Evolutionary conservation across 2,888 invertebrate genomes (phyloP), one percentile per base, ranked within the genome.

Genomic region (Amiota minor): DNA sequence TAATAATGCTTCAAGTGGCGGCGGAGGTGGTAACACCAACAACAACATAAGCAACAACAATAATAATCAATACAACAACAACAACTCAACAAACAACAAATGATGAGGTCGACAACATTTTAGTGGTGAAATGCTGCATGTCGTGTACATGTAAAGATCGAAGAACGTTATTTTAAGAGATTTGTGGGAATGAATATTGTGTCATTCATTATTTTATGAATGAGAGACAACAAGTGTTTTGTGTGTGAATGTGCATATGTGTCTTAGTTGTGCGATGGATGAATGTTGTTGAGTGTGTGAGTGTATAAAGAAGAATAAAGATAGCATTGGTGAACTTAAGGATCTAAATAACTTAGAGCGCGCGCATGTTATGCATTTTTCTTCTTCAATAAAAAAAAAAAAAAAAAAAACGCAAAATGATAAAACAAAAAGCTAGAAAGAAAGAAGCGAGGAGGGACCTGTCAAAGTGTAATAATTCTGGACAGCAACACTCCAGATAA

Each of bases 81-180:
- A 72, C n/a, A 78, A 74, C 55, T 76, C 75, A 46, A 77, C 84
- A 71, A 82, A 79, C 75, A 82, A 71, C 47, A 76, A 77, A 18
- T 65, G 46, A 35, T 35, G 0, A 0, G 35, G 35, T 1, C 35
- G 35, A 35, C 35, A 6, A 35, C 2, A 8, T 1, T 8, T 35
- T 3, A 23, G 23, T 23, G 23, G 23, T 35, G 35, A 8, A 35
- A 35, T 6, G 35, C 35, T 35, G 35, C 35, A 6, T 35, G 35
- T 35, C 6, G 35, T 35, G 6, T 35, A 35, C 35, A 35, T 35
- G 35, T 6, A 8, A 35, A 6, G 35, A 4, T 35, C n/a, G 35
- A 35, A 35, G 0, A 6, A 35, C 2, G 6, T 6, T 35, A 35
- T 3, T 35, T 35, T 35, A 35, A 35, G 35, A 35, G 35, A 35